Percentiles rank a stretch among this genome's conserved stretches.
phyloP scores from a whole-genome alignment of 2,888 invertebrate species.

The Cephus sareptanus region DNA sequence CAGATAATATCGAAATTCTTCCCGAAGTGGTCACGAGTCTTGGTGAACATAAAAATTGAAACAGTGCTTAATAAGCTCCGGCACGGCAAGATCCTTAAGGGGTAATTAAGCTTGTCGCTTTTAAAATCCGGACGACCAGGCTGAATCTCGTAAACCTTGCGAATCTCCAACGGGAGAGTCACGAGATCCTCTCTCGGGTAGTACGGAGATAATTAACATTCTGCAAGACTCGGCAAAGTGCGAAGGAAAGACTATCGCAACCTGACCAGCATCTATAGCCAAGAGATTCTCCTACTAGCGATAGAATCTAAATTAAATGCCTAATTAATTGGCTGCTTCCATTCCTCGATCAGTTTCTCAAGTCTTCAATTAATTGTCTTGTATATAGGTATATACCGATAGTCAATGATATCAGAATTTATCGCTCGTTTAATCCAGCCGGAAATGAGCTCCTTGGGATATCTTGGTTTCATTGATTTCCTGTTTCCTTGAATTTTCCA shows the following conservation, averaged over 20 bases:
- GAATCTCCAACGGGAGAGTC: background rate
- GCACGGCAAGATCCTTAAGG: slow-evolving; percentile 32
- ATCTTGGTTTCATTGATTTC: too few species aligned
- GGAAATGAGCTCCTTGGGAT: too few species aligned
- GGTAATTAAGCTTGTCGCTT: slow-evolving; percentile 51
- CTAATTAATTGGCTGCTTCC: slow-evolving; percentile 51
- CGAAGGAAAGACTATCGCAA: slow-evolving; percentile 13
- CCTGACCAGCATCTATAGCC: slow-evolving; percentile 1
- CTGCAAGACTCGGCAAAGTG: slow-evolving; percentile 16
- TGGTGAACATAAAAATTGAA: too few species aligned
- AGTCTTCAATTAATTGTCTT: slow-evolving; percentile 37
- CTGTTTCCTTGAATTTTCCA: too few species aligned
- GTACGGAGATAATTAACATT: slow-evolving; percentile 38
- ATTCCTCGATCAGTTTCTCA: slow-evolving; percentile 2
- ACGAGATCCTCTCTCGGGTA: slow-evolving; percentile 12
- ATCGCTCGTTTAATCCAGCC: too few species aligned
- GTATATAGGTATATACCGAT: too few species aligned
- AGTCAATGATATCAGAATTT: too few species aligned
- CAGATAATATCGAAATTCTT: too few species aligned
- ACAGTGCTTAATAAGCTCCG: too few species aligned
- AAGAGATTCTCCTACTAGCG: slow-evolving; percentile 22
- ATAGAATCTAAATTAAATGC: slow-evolving; percentile 57
- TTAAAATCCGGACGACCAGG: slow-evolving; percentile 36
- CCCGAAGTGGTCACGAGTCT: too few species aligned
- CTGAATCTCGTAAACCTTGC: background rate